phyloP scores from a whole-genome alignment of 1,140 invertebrate species.

The Drosophila truncata region DNA sequence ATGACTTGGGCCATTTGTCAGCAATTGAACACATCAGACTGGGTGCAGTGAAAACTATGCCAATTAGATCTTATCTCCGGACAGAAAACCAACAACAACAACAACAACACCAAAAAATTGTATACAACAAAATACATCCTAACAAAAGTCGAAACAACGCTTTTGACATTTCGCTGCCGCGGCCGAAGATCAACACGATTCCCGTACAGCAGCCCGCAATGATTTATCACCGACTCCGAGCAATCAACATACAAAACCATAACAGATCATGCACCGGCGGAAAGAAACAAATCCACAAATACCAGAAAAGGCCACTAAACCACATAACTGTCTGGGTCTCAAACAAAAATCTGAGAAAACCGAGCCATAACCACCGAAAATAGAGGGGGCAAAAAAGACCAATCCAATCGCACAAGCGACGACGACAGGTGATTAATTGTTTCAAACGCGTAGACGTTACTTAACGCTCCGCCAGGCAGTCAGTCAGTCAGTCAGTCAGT shows the following conservation, averaged over 20 bases:
- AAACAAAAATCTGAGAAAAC: conserved; percentile 41
- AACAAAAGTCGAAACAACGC: conserved; percentile 45
- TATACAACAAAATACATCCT: conserved; percentile 18
- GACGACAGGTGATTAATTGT: conserved; percentile 84
- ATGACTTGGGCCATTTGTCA: conserved; percentile 40
- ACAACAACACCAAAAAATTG: too few relatives aligned
- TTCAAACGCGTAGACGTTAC: conserved; percentile 79
- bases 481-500: conserved; percentile 3
- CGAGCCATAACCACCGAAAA: conserved; percentile 25
- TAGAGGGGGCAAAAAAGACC: conserved; percentile 41
- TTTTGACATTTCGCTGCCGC: conserved; percentile 54
- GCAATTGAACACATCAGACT: conserved; percentile 41
- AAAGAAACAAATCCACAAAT: conserved; percentile 50
- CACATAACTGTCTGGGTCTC: conserved; percentile 64
- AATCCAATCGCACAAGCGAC: conserved; percentile 56
- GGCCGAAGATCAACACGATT: conserved; percentile 63
- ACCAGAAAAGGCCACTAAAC: conserved; percentile 58
- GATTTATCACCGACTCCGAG: conserved; percentile 65
- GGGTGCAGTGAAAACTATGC: conserved; percentile 53
- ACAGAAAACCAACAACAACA: conserved; percentile 27
- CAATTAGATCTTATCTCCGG: conserved; percentile 46
- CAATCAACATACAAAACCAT: conserved; percentile 68
- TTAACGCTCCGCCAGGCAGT: conserved; percentile 64
- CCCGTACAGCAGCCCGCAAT: conserved; percentile 56
- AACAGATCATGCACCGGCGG: conserved; percentile 58